These are phyloP conservation scores for Strix uralensis DNA, from an alignment of 2,113 vertebrate genomes.

Conservation along the genomic window DNA sequence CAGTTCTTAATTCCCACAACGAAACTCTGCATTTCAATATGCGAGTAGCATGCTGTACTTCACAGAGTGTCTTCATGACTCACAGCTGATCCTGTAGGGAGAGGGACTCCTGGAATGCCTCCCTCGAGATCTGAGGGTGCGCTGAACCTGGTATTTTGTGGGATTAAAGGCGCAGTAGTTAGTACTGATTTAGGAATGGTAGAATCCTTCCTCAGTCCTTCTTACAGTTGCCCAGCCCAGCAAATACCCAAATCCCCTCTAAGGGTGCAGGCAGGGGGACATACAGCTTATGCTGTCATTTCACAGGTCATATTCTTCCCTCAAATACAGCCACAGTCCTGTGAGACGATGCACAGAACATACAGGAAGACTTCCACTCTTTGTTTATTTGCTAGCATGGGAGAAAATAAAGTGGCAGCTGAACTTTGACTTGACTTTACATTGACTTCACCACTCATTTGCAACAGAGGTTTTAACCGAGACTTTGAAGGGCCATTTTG, in stretches of 20 bases:
- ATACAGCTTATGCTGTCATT: rapidly evolving
- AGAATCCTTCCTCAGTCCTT: not conserved
- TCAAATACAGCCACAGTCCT: not conserved
- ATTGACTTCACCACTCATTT: not conserved
- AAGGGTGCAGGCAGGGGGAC: not conserved
- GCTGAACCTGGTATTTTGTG: not conserved
- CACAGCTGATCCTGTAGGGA: not conserved
- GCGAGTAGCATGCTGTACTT: not conserved
- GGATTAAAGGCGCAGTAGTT: not conserved
- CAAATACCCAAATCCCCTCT: not conserved
- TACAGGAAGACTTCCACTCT: not conserved
- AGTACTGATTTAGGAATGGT: not conserved
- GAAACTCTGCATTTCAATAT: not conserved
- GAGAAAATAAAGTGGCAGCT: not conserved
- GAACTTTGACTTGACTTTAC: not conserved
- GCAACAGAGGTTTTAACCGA: not conserved
- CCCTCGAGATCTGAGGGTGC: not conserved
- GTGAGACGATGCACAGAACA: not conserved
- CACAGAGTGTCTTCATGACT: not conserved
- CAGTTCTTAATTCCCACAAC: too few relatives aligned
- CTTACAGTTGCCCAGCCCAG: not conserved
- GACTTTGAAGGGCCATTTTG: not conserved
- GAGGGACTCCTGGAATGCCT: not conserved
- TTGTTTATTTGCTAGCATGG: not conserved
- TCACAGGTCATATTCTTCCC: not conserved